Percentiles rank a stretch among this genome's conserved stretches.
These are phyloP conservation scores for Proisotoma minuta DNA, from an alignment of 2,888 invertebrate genomes.

Conservation along the genomic window DNA sequence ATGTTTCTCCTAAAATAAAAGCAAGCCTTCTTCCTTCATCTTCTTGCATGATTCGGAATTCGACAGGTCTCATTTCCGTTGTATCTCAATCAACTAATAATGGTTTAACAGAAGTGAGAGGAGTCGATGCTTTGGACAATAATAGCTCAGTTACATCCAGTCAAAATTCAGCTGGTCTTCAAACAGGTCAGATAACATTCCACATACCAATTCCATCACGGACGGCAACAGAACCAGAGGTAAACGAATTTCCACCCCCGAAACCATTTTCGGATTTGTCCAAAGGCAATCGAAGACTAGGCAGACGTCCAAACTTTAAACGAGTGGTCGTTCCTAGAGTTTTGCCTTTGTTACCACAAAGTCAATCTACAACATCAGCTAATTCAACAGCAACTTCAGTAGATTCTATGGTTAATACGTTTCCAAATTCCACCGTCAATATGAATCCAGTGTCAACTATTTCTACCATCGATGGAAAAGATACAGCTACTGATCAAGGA, in stretches of 20 bases:
- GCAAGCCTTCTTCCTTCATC: slow-evolving; percentile 23
- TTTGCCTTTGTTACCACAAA: slow-evolving; percentile 63
- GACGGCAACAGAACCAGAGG: neutral
- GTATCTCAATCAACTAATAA: neutral
- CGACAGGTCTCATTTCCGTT: neutral
- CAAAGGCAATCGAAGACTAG: slow-evolving; percentile 49
- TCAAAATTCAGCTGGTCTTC: neutral
- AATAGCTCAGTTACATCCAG: neutral
- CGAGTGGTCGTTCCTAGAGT: slow-evolving; percentile 72
- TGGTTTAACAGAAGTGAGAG: neutral
- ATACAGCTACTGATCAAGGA: neutral
- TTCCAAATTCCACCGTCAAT: slow-evolving; percentile 12
- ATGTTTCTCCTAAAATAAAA: slow-evolving; percentile 12
- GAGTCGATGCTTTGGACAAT: too few relatives aligned
- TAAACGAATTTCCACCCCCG: slow-evolving; percentile 32
- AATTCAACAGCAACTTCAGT: neutral
- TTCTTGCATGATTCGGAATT: slow-evolving; percentile 14
- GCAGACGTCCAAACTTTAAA: slow-evolving; percentile 54
- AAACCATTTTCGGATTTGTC: slow-evolving; percentile 46
- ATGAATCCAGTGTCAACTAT: slow-evolving; percentile 14
- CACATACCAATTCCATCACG: slow-evolving; percentile 1
- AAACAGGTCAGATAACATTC: slow-evolving; percentile 1
- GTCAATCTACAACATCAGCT: neutral
- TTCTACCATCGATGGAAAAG: neutral
- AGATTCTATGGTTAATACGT: neutral